These are phyloP conservation scores for Pseudomugil tenellus DNA, from an alignment of 2,797 vertebrate genomes.

Conservation along the genomic window DNA sequence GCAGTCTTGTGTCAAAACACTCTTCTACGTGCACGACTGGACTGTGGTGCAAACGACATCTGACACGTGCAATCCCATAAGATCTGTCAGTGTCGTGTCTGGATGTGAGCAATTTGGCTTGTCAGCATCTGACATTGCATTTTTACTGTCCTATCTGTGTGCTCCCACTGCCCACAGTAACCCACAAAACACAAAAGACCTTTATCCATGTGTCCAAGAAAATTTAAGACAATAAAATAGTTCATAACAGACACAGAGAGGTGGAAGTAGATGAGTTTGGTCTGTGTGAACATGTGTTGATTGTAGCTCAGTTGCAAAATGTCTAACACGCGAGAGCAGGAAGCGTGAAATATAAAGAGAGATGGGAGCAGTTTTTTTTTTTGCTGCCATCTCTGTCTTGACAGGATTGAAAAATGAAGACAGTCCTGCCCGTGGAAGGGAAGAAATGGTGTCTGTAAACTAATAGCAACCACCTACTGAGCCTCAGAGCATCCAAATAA, in stretches of 20 bases:
- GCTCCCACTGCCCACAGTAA: slow-evolving; percentile 1
- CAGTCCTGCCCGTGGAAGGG: slow-evolving; percentile 10
- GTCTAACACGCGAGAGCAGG: slow-evolving; percentile 35
- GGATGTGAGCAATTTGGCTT: slow-evolving; percentile 45
- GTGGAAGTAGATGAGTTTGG: slow-evolving; percentile 16
- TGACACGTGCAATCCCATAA: slow-evolving; percentile 62
- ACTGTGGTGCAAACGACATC: slow-evolving; percentile 63
- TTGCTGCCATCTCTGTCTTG: slow-evolving; percentile 28
- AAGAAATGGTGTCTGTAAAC: slow-evolving; percentile 21
- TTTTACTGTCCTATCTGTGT: slow-evolving; percentile 41
- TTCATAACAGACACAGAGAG: slow-evolving; percentile 5
- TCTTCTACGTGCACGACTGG: slow-evolving; percentile 43
- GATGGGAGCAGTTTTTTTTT: slow-evolving; percentile 24
- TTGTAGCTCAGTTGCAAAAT: slow-evolving; percentile 49
- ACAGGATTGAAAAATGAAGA: slow-evolving; percentile 36
- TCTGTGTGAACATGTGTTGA: slow-evolving; percentile 25
- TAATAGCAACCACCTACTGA: slow-evolving; percentile 36
- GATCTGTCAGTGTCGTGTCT: slow-evolving; percentile 55
- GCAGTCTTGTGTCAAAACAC: slow-evolving; percentile 62
- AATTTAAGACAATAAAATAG: slow-evolving; percentile 16
- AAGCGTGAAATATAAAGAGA: slow-evolving; percentile 48
- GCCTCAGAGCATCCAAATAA: slow-evolving; percentile 44
- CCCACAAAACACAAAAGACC: slow-evolving; percentile 20
- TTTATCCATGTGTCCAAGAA: slow-evolving; percentile 21
- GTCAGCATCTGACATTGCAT: slow-evolving; percentile 58